A percentile compares a stretch with the other conserved stretches of the same genome.
These are phyloP conservation scores for Branchinecta lindahli DNA, from an alignment of 1,140 invertebrate species.

Conservation along the genomic window DNA sequence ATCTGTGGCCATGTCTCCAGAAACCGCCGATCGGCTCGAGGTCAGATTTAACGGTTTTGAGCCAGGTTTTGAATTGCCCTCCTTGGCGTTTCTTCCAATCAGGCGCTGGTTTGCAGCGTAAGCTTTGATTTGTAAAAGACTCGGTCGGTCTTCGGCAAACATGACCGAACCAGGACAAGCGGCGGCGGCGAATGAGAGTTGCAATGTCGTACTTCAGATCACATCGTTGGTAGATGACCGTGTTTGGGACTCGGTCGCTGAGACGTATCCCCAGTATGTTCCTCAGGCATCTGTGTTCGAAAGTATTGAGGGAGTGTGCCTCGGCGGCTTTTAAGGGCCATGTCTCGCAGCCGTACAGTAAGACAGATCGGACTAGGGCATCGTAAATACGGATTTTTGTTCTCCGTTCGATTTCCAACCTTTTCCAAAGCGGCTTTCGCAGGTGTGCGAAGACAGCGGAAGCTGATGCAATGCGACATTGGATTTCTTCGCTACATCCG, in stretches of 20 bases:
- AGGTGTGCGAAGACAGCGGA: conserved; percentile 1
- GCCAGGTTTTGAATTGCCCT: neutral
- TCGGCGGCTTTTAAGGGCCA: neutral
- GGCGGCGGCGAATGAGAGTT: neutral
- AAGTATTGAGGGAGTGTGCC: neutral
- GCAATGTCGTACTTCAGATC: neutral
- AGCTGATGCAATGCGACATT: conserved; percentile 8
- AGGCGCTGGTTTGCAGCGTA: conserved; percentile 5
- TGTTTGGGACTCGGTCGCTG: conserved; percentile 6
- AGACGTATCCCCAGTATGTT: neutral
- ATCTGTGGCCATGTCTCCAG: neutral
- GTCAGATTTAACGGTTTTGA: conserved; percentile 2
- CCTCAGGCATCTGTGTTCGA: conserved; percentile 5
- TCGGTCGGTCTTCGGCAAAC: neutral
- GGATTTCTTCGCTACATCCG: conserved; percentile 2
- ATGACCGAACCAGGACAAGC: neutral
- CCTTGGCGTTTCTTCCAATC: neutral
- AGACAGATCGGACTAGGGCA: conserved; percentile 7
- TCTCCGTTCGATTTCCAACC: neutral
- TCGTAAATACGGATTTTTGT: neutral
- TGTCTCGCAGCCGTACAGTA: conserved; percentile 1
- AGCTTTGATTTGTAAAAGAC: conserved; percentile 1
- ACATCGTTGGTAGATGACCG: conserved; percentile 2
- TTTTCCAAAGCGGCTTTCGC: neutral
- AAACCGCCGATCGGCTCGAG: conserved; percentile 1